These are phyloP conservation scores for Meteorus sp. DNA, from an alignment of 1,140 invertebrate species.

Conservation along the genomic window DNA sequence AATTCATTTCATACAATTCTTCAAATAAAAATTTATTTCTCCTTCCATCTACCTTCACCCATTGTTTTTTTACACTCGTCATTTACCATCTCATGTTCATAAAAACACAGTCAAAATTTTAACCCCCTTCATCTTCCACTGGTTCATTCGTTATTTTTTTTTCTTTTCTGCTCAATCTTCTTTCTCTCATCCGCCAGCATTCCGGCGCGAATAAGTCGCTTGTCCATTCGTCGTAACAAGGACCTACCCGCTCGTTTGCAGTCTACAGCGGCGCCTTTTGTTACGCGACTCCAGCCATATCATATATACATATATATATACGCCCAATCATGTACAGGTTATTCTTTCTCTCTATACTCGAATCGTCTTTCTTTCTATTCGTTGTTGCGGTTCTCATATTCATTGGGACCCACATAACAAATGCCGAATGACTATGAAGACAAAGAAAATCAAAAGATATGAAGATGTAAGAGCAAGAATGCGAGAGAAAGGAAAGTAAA, in stretches of 20 bases:
- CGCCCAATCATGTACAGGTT: not conserved
- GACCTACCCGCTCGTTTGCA: constrained; percentile 20
- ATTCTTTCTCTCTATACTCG: not conserved
- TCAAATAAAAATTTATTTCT: too few relatives aligned
- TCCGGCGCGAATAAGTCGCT: constrained; percentile 4
- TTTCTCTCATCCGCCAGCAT: constrained; percentile 12
- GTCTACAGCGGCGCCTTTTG: constrained; percentile 14
- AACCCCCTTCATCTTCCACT: not conserved
- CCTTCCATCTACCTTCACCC: too few relatives aligned
- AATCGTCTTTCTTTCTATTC: not conserved
- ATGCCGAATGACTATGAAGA: too few relatives aligned
- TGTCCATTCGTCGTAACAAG: constrained; percentile 17
- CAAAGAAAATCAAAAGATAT: too few relatives aligned
- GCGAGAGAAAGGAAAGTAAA: constrained; percentile 1
- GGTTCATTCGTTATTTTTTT: not conserved
- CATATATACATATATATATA: too few relatives aligned
- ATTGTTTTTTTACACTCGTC: too few relatives aligned
- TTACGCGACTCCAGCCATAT: not conserved
- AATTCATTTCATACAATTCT: too few relatives aligned
- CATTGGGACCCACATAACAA: not conserved
- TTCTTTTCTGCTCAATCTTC: not conserved
- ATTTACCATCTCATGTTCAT: too few relatives aligned
- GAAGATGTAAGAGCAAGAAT: not conserved
- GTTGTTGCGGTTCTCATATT: not conserved
- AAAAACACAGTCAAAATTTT: too few relatives aligned